A percentile compares a stretch with the other conserved stretches of the same genome.
Evolutionary conservation across 2,113 vertebrate genomes (phyloP).

Genomic region (Stercorarius parasiticus): DNA sequence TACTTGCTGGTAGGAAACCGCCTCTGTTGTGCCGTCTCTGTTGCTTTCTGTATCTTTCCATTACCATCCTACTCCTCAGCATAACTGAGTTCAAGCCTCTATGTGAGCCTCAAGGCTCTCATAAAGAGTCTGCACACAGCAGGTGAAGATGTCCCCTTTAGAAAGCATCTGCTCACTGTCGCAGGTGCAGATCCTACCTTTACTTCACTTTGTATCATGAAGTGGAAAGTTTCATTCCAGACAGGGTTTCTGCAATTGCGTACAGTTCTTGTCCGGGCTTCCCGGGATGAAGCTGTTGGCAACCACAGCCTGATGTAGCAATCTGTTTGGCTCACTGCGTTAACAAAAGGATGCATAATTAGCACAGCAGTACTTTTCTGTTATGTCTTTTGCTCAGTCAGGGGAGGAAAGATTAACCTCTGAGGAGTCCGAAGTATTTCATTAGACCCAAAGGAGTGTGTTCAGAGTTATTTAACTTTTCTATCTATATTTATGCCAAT

Average conservation of each 20-base stretch:
- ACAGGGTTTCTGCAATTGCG: conserved; percentile 73
- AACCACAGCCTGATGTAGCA: conserved; percentile 78
- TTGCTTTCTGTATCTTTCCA: neutral
- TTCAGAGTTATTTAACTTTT: neutral
- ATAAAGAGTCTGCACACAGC: rapidly evolving
- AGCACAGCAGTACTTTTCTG: neutral
- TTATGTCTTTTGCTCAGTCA: neutral
- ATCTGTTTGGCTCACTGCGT: conserved; percentile 73
- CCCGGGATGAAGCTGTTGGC: conserved; percentile 66
- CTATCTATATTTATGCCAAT: neutral
- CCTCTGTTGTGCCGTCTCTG: neutral
- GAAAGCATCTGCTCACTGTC: neutral
- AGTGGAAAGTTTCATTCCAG: conserved; percentile 86
- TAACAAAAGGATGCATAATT: neutral
- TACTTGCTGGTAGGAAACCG: neutral
- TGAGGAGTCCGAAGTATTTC: neutral
- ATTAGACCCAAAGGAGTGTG: neutral
- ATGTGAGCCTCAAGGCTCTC: neutral
- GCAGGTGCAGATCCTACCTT: conserved; percentile 73
- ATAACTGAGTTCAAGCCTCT: neutral
- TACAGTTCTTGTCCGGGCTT: conserved; percentile 72
- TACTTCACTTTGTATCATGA: conserved; percentile 73
- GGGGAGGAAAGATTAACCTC: neutral
- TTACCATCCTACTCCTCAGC: neutral
- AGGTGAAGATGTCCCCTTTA: neutral